Evolutionary conservation across 2,888 invertebrate species (phyloP), one percentile per base, ranked within the genome.

Genomic region (Ptychoptera albimana): DNA sequence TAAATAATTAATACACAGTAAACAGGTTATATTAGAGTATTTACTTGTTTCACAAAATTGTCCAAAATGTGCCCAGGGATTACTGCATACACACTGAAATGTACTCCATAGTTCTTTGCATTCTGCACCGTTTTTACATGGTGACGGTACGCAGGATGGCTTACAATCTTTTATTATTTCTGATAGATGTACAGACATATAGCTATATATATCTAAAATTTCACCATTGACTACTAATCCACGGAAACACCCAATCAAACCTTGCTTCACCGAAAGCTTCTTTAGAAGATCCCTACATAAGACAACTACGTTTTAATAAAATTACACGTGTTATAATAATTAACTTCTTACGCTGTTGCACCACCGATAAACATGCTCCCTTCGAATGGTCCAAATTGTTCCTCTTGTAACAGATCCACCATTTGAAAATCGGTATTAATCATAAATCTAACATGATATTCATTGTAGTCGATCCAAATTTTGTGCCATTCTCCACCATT

Each of bases 401-500:
- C 87, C 60, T 87, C 86, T 10, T 82, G 73, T 51, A 82, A 67
- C 45, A 91, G 67, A 64, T 88, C 83, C 15, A 88, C 78, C 85
- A 89, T 88, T 68, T 83, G 79, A 57, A 79, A 83, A 58, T 89
- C 85, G 32, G 85, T 84, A 59, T 92, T 92, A 51, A 92, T 80
- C 82, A 89, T 89, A 59, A 92, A 88, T 50, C 91, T 70, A 32
- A 92, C 88, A 61, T 92, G 92, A 63, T 91, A 86, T 60, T 85
- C 82, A 66, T 92, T 91, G 60, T 91, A 89, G 68, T 93, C 92
- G 49, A 94, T 87, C 85, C 88, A 87, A 50, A 93, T 81, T 66
- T 91, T 88, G 63, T 94, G 93, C 94, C 93, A 94, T 60, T 91
- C 88, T 1, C 92, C 93, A 42, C 85, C 84, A 60, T 91, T 92